Evolutionary conservation across 2,797 vertebrate species (phyloP), one percentile per base, ranked within the genome.

Genomic region (Morus bassanus): DNA sequence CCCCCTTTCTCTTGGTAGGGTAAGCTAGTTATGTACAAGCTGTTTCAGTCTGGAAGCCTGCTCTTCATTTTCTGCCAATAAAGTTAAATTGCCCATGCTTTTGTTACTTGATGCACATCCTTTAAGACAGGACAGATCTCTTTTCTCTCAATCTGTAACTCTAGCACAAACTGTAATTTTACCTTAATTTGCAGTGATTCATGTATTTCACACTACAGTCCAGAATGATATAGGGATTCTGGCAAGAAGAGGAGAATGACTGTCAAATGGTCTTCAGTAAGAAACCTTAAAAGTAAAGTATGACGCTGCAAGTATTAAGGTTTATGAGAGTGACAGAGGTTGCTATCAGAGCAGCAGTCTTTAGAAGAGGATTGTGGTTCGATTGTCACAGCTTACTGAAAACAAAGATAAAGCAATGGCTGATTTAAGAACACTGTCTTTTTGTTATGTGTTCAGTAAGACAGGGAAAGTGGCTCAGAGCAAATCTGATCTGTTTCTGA

Each of bases 311-410:
- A 88, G 89, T 93, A 84, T 53, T 93, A 85, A 92, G 78, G 53
- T 84, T 77, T 93, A 75, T 93, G 69, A 94, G 79, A 89, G 74
- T 91, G 96, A 91, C 83, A 92, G 76, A 88, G 67, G 81, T 94
- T 88, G 73, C 79, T 96, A 43, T 94, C 60, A 67, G 63, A 90
- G 50, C 78, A 90, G 41, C 28, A 95, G 82, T 78, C 80, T 94
- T 95, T 85, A 83, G 86, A 91, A 96, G 74, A 53, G 72, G 65
- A 43, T 92, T 90, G 70, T 67, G 48, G 70, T 95, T 95, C 3
- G 1, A 60, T 93, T 93, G 80, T 95, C 50, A 80, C 54, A 91
- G 69, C 50, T 78, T 90, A 85, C 68, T 84, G 88, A 85, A 97
- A 93, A 91, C 51, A 88, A 65, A 88, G 67, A 25, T 53, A 78